phyloP scores from a whole-genome alignment of 1,140 invertebrate species.

The Tetraneura akinire region DNA sequence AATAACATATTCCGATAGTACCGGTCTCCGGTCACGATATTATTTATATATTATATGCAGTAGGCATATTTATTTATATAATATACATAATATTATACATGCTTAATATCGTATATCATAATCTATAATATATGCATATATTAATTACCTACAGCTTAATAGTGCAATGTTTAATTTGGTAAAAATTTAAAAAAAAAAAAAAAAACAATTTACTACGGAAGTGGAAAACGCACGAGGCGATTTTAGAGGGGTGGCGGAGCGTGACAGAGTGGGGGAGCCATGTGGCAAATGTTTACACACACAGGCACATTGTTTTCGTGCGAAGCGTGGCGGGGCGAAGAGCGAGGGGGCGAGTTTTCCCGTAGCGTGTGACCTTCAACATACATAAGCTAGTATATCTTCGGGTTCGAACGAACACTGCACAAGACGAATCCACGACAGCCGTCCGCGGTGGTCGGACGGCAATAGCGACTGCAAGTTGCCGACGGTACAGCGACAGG shows the following conservation, averaged over 20 bases:
- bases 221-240: neutral
- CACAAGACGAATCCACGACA: constrained; percentile 30
- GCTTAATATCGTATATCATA: neutral
- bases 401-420: no score
- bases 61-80: no score
- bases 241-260: neutral
- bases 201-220: neutral
- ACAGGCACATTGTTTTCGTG: neutral
- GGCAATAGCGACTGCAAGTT: neutral
- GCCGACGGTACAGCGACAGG: constrained; percentile 5
- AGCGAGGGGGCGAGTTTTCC: constrained; percentile 41
- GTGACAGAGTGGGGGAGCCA: constrained; percentile 26
- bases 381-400: constrained; percentile 34
- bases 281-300: constrained; percentile 47
- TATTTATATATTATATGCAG: neutral
- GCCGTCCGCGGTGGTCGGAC: no score
- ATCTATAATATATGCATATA: no score
- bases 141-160: no score
- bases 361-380: constrained; percentile 46
- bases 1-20: neutral
- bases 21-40: no score
- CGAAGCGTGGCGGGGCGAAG: neutral
- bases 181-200: neutral
- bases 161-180: constrained; percentile 12
- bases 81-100: neutral